Conservation (phyloP, 92 coral and sea anemone species). For the Parazoanthus atlanticus region DNA sequence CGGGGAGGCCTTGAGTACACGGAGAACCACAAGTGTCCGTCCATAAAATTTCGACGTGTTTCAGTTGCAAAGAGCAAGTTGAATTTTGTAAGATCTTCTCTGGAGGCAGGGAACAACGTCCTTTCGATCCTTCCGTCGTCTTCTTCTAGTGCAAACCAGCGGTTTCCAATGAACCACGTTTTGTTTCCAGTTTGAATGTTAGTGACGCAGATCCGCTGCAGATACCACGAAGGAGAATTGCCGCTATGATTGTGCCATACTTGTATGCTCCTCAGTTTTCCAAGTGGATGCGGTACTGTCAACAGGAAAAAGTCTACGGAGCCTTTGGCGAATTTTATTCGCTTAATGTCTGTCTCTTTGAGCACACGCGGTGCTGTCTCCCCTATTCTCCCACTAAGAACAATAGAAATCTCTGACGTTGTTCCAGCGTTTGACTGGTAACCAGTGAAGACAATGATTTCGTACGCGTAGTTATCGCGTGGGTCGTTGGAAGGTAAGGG, state of each 20-base stretch:
- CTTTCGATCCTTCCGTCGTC: conserved; percentile 85
- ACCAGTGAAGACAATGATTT: conserved; percentile 81
- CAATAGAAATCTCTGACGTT: conserved; percentile 74
- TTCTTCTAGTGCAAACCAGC: conserved; percentile 91
- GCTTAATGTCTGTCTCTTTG: conserved; percentile 59
- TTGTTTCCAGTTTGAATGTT: conserved; percentile 77
- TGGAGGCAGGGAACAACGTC: conserved; percentile 64
- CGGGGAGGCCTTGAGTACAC: conserved; percentile 73
- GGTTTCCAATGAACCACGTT: conserved; percentile 82
- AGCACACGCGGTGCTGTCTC: conserved; percentile 79
- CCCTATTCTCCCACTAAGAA: conserved; percentile 66
- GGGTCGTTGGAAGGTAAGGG: conserved; percentile 96
- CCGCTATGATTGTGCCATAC: conserved; percentile 94
- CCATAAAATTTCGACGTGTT: conserved; percentile 82
- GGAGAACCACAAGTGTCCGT: conserved; percentile 91
- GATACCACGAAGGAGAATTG: conserved; percentile 76
- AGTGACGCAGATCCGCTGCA: conserved; percentile 67
- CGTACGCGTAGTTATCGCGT: conserved; percentile 84
- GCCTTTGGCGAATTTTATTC: conserved; percentile 59
- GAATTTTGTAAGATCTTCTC: conserved; percentile 73
- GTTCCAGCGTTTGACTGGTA: conserved; percentile 79
- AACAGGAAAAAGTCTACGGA: conserved; percentile 69
- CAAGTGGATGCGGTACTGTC: conserved; percentile 81
- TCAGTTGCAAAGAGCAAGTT: conserved; percentile 73
- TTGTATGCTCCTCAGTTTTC: conserved; percentile 52